These are phyloP conservation scores for Rhopalosiphum maidis DNA, from an alignment of 1,140 invertebrate genomes.

Conservation along the genomic window DNA sequence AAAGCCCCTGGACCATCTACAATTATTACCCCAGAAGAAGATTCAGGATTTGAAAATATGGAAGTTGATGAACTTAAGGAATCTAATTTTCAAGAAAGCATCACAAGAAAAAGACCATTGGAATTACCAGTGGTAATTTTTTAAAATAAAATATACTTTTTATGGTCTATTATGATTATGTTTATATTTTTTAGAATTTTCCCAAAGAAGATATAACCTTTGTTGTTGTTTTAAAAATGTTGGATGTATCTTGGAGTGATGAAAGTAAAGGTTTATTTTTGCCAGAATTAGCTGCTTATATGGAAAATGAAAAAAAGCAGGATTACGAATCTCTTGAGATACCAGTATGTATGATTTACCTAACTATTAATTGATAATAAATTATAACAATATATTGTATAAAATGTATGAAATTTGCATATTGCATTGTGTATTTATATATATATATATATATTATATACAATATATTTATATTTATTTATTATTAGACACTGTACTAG, in stretches of 20 bases:
- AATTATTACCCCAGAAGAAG: slow-evolving; percentile 67
- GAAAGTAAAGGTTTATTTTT: slow-evolving; percentile 70
- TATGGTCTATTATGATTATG: not conserved
- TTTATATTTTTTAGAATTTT: slow-evolving; percentile 4
- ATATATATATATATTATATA: too few species aligned
- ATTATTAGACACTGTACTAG: not conserved
- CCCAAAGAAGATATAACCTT: slow-evolving; percentile 10
- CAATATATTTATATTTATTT: not conserved
- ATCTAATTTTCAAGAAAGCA: slow-evolving; percentile 29
- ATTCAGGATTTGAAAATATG: slow-evolving; percentile 80
- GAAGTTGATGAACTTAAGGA: slow-evolving; percentile 70
- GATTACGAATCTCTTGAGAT: not conserved
- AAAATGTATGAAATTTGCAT: too few species aligned
- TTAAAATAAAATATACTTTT: not conserved
- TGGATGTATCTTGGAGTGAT: slow-evolving; percentile 73
- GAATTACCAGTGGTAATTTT: slow-evolving; percentile 4
- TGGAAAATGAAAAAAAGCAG: slow-evolving; percentile 6
- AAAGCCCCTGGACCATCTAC: slow-evolving; percentile 59
- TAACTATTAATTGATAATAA: not conserved
- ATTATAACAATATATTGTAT: too few species aligned
- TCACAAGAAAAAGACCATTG: slow-evolving; percentile 51
- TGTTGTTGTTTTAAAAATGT: slow-evolving; percentile 69
- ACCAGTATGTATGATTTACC: not conserved
- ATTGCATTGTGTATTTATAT: too few species aligned
- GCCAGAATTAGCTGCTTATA: slow-evolving; percentile 66